Percentiles rank a stretch among this genome's conserved stretches.
These are phyloP conservation scores for Clostera curtula DNA, from an alignment of 2,888 invertebrate species.

Conservation along the genomic window DNA sequence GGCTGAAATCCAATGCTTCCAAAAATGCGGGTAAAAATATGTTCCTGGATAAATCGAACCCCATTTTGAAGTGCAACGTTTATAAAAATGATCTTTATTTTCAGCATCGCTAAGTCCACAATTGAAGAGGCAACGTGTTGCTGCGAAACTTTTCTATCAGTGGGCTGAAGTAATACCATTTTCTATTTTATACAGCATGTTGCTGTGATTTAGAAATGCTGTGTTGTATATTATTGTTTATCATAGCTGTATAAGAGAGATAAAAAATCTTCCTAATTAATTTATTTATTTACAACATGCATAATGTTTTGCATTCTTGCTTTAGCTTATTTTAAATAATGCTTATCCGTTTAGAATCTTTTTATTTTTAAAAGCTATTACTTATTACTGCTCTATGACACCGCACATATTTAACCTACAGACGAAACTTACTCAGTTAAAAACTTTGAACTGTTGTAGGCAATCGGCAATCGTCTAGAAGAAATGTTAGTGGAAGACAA, in stretches of 20 bases:
- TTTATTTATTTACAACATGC: too few species aligned
- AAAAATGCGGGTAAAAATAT: slow-evolving; percentile 51
- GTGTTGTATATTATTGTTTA: too few species aligned
- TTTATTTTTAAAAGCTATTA: neutral
- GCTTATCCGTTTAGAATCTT: neutral
- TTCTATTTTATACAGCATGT: too few species aligned
- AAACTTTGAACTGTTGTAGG: too few species aligned
- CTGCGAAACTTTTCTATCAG: slow-evolving; percentile 97
- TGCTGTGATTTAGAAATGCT: too few species aligned
- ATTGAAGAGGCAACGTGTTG: slow-evolving; percentile 77
- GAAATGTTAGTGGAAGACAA: slow-evolving; percentile 91
- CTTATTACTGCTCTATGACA: too few species aligned
- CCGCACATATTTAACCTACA: too few species aligned
- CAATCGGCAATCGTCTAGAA: slow-evolving; percentile 91
- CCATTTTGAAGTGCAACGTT: slow-evolving; percentile 41
- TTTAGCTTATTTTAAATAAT: too few species aligned
- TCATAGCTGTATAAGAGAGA: too few species aligned
- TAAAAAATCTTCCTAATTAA: too few species aligned
- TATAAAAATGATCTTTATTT: slow-evolving; percentile 44
- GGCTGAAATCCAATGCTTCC: slow-evolving; percentile 90
- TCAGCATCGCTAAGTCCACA: slow-evolving; percentile 61
- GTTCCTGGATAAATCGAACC: neutral
- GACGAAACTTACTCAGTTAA: too few species aligned
- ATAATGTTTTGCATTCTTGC: too few species aligned
- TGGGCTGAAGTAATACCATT: slow-evolving; percentile 94